A percentile compares a stretch with the other conserved stretches of the same genome.
Conservation (phyloP, 1,140 invertebrate species). For the Dufourea novaeangliae region DNA sequence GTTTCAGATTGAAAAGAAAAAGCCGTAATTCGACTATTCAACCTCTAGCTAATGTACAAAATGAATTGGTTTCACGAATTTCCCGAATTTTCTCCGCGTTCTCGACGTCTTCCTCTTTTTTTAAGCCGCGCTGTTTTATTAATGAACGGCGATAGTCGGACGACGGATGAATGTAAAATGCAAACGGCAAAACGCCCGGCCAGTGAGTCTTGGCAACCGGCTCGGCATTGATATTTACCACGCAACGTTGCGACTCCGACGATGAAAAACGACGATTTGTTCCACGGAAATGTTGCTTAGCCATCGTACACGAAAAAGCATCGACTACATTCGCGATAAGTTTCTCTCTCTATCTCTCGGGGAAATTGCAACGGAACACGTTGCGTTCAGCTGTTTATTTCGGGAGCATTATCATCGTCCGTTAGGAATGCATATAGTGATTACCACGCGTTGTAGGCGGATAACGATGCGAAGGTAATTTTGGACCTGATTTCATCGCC, state of each 20-base stretch:
- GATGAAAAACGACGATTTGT: background rate
- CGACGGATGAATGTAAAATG: background rate
- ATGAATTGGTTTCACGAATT: background rate
- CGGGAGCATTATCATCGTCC: background rate
- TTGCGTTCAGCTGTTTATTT: background rate
- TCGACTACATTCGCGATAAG: background rate
- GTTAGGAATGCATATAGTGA: background rate
- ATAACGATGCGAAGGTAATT: background rate
- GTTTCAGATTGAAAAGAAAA: no score
- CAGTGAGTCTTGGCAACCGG: background rate
- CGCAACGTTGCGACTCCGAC: background rate
- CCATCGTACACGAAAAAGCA: no score
- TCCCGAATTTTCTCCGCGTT: background rate
- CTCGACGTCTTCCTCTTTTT: background rate
- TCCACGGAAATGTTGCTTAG: background rate
- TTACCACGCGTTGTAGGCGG: background rate
- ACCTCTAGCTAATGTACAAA: background rate
- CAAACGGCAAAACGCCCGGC: background rate
- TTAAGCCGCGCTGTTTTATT: background rate
- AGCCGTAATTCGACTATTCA: no score
- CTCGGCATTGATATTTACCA: background rate
- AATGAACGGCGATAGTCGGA: background rate
- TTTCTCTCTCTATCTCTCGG: background rate
- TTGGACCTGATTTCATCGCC: background rate
- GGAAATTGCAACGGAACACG: no score